These are phyloP conservation scores for Mesembrinibis cayennensis DNA, from an alignment of 2,113 vertebrate species.

Conservation along the genomic window DNA sequence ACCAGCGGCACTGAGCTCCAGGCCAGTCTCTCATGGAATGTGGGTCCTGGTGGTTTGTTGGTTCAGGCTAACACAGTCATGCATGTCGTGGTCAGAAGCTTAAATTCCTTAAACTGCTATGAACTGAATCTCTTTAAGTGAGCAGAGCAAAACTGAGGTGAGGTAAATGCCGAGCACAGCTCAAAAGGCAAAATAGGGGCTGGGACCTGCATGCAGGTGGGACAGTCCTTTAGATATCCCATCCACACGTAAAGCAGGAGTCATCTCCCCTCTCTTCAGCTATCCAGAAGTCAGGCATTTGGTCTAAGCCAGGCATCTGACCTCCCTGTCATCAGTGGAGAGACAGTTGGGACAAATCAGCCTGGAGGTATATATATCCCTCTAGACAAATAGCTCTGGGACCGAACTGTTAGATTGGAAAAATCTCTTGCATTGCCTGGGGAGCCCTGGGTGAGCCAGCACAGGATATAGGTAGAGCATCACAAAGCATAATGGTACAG, in stretches of 20 bases:
- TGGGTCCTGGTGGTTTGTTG: background rate
- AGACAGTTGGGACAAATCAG: background rate
- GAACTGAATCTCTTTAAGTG: background rate
- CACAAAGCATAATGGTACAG: background rate
- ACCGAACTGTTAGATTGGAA: background rate
- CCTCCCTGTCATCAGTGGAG: background rate
- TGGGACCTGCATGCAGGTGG: background rate
- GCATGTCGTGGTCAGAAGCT: background rate
- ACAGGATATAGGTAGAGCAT: background rate
- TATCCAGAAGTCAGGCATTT: background rate
- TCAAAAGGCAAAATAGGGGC: background rate
- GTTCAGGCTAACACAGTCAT: background rate
- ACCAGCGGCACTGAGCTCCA: background rate
- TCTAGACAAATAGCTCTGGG: background rate
- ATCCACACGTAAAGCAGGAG: background rate
- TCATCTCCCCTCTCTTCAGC: background rate
- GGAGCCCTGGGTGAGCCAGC: background rate
- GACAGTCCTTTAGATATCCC: background rate
- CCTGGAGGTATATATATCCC: background rate
- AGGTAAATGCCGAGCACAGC: background rate
- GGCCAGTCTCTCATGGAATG: accelerated
- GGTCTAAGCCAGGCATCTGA: background rate
- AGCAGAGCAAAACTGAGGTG: background rate
- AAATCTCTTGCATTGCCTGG: background rate
- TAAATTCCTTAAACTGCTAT: background rate